Percentiles rank a stretch among this genome's conserved stretches.
phyloP scores from a whole-genome alignment of 2,888 invertebrate species.

The Oscheius onirici region DNA sequence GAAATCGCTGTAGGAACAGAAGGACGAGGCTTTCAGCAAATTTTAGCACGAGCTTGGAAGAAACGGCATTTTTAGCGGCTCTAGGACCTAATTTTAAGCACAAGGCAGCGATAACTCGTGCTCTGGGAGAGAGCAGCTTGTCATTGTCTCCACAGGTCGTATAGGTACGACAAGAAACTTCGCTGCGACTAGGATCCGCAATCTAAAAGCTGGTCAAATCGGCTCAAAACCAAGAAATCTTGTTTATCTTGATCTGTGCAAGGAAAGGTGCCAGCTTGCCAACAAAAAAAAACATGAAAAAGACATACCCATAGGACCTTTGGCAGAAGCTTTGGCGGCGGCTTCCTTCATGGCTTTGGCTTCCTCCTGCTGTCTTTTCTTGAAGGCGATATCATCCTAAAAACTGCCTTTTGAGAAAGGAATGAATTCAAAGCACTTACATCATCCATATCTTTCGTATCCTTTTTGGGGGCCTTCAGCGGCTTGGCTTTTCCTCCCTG shows the following conservation, averaged over 20 bases:
- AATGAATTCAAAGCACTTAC: constrained; percentile 35
- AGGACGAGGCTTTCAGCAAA: no score
- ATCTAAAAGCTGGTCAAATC: constrained; percentile 39
- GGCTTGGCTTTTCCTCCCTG: constrained; percentile 70
- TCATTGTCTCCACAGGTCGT: no score
- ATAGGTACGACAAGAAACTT: no score
- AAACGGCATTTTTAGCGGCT: no score
- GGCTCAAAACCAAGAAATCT: neutral
- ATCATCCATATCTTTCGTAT: constrained; percentile 58
- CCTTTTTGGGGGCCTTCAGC: constrained; percentile 67
- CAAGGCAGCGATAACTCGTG: no score
- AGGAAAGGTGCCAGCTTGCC: no score
- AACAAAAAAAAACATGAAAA: neutral
- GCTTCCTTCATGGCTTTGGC: constrained; percentile 68
- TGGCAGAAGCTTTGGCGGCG: constrained; percentile 63
- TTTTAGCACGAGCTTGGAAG: no score
- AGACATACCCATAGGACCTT: constrained; percentile 64
- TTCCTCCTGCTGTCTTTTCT: constrained; percentile 69
- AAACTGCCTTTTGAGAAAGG: constrained; percentile 19
- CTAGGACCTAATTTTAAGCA: no score
- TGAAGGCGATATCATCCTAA: constrained; percentile 69
- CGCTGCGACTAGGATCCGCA: no score
- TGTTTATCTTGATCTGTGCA: no score
- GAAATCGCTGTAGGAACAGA: neutral
- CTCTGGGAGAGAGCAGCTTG: no score